Percentiles rank a stretch among this genome's conserved stretches.
phyloP scores from a whole-genome alignment of 2,888 invertebrate genomes.

The Sarcophaga subvicina region DNA sequence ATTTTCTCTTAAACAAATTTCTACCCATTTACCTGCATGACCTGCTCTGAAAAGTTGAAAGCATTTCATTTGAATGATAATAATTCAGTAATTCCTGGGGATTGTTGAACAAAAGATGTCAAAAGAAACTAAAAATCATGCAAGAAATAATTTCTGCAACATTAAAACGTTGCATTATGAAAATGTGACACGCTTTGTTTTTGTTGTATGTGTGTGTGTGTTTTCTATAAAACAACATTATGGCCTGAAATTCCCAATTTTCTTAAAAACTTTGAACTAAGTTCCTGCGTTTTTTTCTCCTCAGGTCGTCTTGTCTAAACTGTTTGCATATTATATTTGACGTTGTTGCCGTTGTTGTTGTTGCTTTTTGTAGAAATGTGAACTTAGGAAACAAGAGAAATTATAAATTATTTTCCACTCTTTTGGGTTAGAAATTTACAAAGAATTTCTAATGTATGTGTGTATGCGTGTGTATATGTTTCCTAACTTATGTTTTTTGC shows the following conservation, averaged over 20 bases:
- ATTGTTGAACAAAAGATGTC: too few relatives aligned
- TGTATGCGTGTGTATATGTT: too few relatives aligned
- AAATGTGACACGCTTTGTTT: background rate
- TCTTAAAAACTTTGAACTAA: background rate
- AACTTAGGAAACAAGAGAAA: background rate
- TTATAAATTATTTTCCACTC: background rate
- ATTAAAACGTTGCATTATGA: background rate
- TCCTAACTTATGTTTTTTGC: too few relatives aligned
- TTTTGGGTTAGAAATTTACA: background rate
- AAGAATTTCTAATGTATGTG: too few relatives aligned
- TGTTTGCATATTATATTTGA: background rate
- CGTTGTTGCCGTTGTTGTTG: too few relatives aligned
- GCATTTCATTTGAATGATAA: constrained; percentile 9
- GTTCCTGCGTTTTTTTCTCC: too few relatives aligned
- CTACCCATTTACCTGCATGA: background rate
- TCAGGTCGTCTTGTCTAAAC: too few relatives aligned
- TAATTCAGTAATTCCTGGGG: too few relatives aligned
- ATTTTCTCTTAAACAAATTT: background rate
- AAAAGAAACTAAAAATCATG: too few relatives aligned
- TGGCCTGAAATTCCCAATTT: background rate
- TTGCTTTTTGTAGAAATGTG: background rate
- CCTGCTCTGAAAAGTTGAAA: background rate
- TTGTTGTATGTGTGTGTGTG: background rate
- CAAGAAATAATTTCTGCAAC: background rate
- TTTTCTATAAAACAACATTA: background rate